Evolutionary conservation across 1,140 invertebrate genomes (phyloP), one percentile per base, ranked within the genome.

Genomic region (Procambarus virginalis): DNA sequence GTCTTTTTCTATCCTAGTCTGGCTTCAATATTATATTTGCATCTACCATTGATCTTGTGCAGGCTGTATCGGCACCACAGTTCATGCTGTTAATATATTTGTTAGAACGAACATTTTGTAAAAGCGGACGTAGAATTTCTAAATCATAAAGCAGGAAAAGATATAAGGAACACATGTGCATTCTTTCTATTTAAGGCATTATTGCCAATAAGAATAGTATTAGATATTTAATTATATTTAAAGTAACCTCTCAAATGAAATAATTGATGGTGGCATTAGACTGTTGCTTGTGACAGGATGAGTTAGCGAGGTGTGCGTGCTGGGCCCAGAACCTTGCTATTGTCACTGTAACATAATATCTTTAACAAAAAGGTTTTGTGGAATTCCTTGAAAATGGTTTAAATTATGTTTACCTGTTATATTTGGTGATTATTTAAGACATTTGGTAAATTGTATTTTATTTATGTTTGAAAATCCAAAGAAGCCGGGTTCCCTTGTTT

Each of bases 401-500:
- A 17, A 64, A 64, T 64, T 5, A 20, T 64, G 2, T 12, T 58
- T 20, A 20, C 4, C 12, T 17, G 17, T 17, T 64, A 17, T 64
- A 20, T 64, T 64, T 20, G 17, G 60, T 4, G 17, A 64, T 14
- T 49, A 81, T n/a, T 51, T 81, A 12, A 2, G 6, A 48, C 9
- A 10, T 8, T 48, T 4, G n/a, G 10, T 22, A 55, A 49, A n/a
- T 8, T 45, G 51, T 45, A 9, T 79, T 2, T n/a, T 51, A 12
- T 70, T 60, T 22, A 22, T 68, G 8, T 3, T 34, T 20, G n/a
- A 60, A 49, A 48, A n/a, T 70, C 34, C 75, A 78, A 22, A 55
- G 51, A 76, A 84, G 14, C 73, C 48, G 58, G 45, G 88, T 78
- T 89, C 60, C 70, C 81, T 78, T 84, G 88, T 89, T 89, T 84